phyloP scores from a whole-genome alignment of 1,140 invertebrate genomes.

The Tetramorium parvispinum region DNA sequence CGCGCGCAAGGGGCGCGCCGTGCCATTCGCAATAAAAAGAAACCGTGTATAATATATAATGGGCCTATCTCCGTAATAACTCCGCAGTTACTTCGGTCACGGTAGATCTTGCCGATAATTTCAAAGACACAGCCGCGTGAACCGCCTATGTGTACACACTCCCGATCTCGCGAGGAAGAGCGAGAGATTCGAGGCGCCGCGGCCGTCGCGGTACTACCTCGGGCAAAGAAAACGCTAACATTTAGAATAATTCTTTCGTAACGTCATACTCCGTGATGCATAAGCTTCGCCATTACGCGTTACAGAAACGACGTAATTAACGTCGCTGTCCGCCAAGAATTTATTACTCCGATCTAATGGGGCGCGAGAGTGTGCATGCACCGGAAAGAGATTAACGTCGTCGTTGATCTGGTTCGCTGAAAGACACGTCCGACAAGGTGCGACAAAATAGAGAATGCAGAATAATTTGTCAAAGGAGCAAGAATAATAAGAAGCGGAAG shows the following conservation, averaged over 20 bases:
- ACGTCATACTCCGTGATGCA: conserved; percentile 42
- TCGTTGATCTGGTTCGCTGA: conserved; percentile 30
- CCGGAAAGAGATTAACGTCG: conserved; percentile 37
- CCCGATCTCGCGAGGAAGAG: conserved; percentile 24
- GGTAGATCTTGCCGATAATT: conserved; percentile 73
- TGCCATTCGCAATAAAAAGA: conserved; percentile 68
- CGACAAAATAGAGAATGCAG: conserved; percentile 8
- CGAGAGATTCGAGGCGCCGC: conserved; percentile 53
- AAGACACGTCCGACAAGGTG: conserved; percentile 40
- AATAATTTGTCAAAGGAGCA: not conserved
- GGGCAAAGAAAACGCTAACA: conserved; percentile 44
- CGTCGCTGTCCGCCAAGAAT: conserved; percentile 54
- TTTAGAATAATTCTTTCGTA: conserved; percentile 55
- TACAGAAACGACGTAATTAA: conserved; percentile 64
- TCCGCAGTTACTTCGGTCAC: conserved; percentile 69
- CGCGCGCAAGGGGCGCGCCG: conserved; percentile 29
- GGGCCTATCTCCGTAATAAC: conserved; percentile 75
- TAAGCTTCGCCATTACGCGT: conserved; percentile 44
- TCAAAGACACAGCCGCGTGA: conserved; percentile 62
- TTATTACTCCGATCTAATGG: conserved; percentile 61
- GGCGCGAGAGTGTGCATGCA: not conserved
- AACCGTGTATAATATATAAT: conserved; percentile 78
- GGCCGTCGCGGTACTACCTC: not conserved
- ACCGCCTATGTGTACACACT: conserved; percentile 23
- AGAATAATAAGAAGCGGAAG: not conserved